Evolutionary conservation across 2,888 invertebrate species (phyloP).

Genomic region (Pristionchus japonicus): DNA sequence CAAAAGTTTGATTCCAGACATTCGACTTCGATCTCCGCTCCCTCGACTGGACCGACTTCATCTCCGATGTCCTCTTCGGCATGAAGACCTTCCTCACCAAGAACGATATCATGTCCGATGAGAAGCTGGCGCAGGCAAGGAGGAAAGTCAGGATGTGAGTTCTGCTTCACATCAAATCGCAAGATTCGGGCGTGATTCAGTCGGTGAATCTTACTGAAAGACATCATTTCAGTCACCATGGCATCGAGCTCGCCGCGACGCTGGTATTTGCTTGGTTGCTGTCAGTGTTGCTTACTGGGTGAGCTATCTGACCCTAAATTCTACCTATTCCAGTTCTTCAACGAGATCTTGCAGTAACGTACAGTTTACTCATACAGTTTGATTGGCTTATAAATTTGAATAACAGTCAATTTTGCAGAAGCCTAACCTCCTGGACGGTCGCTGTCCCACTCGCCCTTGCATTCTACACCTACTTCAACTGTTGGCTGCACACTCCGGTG

Average conservation of each 20-base stretch:
- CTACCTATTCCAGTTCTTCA: no score
- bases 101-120: conserved; percentile 20
- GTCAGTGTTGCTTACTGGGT: not conserved
- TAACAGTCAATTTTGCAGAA: not conserved
- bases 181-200: not conserved
- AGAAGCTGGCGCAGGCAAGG: not conserved
- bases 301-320: not conserved
- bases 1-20: not conserved
- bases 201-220: not conserved
- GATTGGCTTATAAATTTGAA: no score
- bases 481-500: not conserved
- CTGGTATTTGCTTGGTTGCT: not conserved
- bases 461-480: not conserved
- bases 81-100: conserved; percentile 19
- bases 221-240: not conserved
- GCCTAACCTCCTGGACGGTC: not conserved
- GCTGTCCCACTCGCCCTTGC: not conserved
- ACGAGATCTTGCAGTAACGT: no score
- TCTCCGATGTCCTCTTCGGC: not conserved
- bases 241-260: not conserved
- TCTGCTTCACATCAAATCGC: no score
- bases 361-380: no score
- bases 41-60: conserved; percentile 15
- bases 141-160: conserved; percentile 5
- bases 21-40: conserved; percentile 28